phyloP scores from a whole-genome alignment of 2,888 invertebrate species.

The Clepsis dumicolana region DNA sequence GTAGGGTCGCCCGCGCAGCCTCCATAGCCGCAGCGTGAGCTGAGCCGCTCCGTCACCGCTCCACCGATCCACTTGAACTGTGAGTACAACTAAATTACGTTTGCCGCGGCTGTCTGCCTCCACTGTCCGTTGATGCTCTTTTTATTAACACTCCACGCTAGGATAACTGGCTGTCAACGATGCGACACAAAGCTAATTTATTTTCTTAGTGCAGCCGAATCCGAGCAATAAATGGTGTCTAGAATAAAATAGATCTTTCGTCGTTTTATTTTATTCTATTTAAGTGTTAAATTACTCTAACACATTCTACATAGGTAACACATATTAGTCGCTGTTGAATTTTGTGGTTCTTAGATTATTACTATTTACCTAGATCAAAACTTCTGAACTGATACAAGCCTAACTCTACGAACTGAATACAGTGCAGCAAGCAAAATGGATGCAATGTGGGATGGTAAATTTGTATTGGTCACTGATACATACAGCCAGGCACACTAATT shows the following conservation, averaged over 20 bases:
- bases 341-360: too few species aligned
- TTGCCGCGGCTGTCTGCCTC: slow-evolving; percentile 63
- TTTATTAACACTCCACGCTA: slow-evolving; percentile 51
- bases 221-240: neutral
- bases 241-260: neutral
- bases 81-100: slow-evolving; percentile 65
- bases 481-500: too few species aligned
- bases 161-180: slow-evolving; percentile 41
- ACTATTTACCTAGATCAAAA: too few species aligned
- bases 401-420: too few species aligned
- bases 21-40: slow-evolving; percentile 18
- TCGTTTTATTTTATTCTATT: neutral
- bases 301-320: too few species aligned
- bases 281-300: too few species aligned
- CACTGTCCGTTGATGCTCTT: slow-evolving; percentile 52
- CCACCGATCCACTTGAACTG: slow-evolving; percentile 66
- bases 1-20: slow-evolving; percentile 39
- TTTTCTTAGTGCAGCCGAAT: slow-evolving; percentile 25
- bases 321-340: too few species aligned
- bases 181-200: slow-evolving; percentile 37
- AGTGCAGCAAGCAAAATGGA: too few species aligned
- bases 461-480: too few species aligned
- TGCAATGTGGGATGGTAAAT: too few species aligned
- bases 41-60: slow-evolving; percentile 53
- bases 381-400: too few species aligned